A percentile compares a stretch with the other conserved stretches of the same genome.
phyloP scores from a whole-genome alignment of 2,888 invertebrate genomes.

The Diabrotica balteata region DNA sequence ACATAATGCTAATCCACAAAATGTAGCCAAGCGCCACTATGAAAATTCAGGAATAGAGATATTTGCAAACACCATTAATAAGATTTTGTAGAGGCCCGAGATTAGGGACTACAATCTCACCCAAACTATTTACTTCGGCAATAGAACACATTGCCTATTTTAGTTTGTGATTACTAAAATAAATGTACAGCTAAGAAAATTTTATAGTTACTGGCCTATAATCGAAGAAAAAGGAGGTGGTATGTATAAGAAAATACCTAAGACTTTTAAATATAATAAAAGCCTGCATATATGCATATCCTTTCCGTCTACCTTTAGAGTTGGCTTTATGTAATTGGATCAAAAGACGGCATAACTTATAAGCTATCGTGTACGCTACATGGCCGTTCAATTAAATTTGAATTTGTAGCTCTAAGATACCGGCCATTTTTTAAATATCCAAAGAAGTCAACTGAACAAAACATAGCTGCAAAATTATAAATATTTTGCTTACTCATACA shows the following conservation, averaged over 20 bases:
- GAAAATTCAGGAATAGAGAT: no score
- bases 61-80: no score
- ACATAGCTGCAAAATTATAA: no score
- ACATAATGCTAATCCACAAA: no score
- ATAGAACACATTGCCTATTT: no score
- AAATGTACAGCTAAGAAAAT: no score
- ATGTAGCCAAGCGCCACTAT: no score
- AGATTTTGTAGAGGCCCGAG: no score
- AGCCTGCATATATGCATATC: constrained; percentile 34
- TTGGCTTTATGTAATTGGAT: constrained; percentile 31
- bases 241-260: constrained; percentile 39
- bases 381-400: constrained; percentile 21
- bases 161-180: no score
- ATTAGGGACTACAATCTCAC: no score
- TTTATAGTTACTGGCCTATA: not conserved
- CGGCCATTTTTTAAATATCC: constrained; percentile 23
- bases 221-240: constrained; percentile 35
- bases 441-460: not conserved
- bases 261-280: constrained; percentile 28
- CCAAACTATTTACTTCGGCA: no score
- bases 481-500: no score
- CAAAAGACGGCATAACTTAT: constrained; percentile 36
- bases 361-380: constrained; percentile 26
- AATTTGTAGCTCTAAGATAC: constrained; percentile 20
- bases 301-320: constrained; percentile 34